A percentile compares a stretch with the other conserved stretches of the same genome.
Conservation (phyloP, 2,888 invertebrate species). For the Asteroscopus sphinx region DNA sequence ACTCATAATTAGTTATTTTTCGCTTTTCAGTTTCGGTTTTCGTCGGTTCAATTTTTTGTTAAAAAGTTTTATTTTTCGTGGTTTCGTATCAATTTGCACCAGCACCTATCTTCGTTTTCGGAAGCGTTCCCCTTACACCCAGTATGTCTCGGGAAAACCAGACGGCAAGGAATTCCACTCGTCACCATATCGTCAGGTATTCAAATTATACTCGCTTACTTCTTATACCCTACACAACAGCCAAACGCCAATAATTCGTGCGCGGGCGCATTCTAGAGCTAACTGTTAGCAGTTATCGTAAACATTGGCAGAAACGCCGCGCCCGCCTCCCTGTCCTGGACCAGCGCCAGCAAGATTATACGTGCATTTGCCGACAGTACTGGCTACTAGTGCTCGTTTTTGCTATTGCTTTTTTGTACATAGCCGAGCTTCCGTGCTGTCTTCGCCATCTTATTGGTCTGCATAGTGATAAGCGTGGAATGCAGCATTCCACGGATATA, state of each 20-base stretch:
- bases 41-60: too few relatives aligned
- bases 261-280: slow-evolving; percentile 48
- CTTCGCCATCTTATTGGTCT: neutral
- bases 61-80: too few relatives aligned
- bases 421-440: neutral
- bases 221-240: slow-evolving; percentile 7
- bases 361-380: slow-evolving; percentile 7
- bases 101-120: too few relatives aligned
- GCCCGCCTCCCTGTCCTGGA: slow-evolving; percentile 40
- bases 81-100: too few relatives aligned
- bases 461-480: neutral
- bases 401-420: slow-evolving; percentile 8
- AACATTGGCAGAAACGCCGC: slow-evolving; percentile 57
- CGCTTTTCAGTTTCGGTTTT: too few relatives aligned
- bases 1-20: too few relatives aligned
- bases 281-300: slow-evolving; percentile 56
- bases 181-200: too few relatives aligned
- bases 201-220: neutral
- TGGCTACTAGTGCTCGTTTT: slow-evolving; percentile 12
- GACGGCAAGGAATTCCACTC: too few relatives aligned
- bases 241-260: slow-evolving; percentile 20
- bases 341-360: slow-evolving; percentile 44
- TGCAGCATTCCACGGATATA: too few relatives aligned
- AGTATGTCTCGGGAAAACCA: too few relatives aligned
- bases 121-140: too few relatives aligned